Conservation (phyloP, 2,797 vertebrate species). For the Epinephelus awoara region DNA sequence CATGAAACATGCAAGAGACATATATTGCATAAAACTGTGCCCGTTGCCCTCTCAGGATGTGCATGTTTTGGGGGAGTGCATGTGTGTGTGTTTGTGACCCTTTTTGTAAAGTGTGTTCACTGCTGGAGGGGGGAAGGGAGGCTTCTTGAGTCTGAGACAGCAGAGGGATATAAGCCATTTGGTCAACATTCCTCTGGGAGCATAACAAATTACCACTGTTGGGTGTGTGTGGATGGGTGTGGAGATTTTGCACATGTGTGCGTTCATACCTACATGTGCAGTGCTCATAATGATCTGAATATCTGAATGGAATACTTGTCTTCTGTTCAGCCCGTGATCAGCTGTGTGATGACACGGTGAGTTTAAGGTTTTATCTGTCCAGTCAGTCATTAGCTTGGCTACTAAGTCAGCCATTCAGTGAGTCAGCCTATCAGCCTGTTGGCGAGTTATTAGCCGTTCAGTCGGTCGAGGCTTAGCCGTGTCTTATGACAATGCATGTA, state of each 20-base stretch:
- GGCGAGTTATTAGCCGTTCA: neutral
- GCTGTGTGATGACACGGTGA: conserved; percentile 27
- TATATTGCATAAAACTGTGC: conserved; percentile 7
- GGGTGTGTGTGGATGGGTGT: conserved; percentile 35
- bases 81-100: conserved; percentile 13
- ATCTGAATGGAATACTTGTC: neutral
- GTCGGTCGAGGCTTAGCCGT: neutral
- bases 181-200: conserved; percentile 81
- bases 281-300: neutral
- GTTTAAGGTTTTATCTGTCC: conserved; percentile 30
- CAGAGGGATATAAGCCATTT: conserved; percentile 80
- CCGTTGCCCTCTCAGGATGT: conserved; percentile 37
- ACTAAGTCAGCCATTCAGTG: neutral
- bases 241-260: neutral
- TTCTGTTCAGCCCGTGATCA: neutral
- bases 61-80: conserved; percentile 25
- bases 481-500: neutral
- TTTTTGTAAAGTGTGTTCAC: conserved; percentile 24
- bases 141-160: conserved; percentile 60
- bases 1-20: conserved; percentile 1
- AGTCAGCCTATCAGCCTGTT: neutral
- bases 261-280: neutral
- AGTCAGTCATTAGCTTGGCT: conserved; percentile 25
- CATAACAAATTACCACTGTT: conserved; percentile 74
- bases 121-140: conserved; percentile 63